Conservation (phyloP, 1,140 invertebrate species). For the Myzus persicae region DNA sequence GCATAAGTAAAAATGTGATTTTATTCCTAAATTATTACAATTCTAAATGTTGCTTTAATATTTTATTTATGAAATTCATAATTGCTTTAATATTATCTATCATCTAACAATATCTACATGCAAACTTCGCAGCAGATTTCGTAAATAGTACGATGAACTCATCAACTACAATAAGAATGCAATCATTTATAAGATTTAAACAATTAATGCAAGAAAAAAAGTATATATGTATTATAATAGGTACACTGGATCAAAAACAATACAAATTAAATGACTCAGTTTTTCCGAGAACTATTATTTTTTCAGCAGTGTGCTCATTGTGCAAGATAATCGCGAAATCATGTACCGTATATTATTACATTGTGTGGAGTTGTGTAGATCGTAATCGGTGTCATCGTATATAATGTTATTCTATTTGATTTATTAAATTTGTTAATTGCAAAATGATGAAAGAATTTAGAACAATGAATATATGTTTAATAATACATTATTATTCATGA, state of each 20-base stretch:
- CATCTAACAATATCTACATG: background rate
- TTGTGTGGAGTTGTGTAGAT: background rate
- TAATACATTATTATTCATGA: background rate
- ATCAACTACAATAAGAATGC: background rate
- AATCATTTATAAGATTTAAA: slow-evolving; percentile 5
- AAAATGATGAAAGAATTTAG: background rate
- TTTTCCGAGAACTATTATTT: slow-evolving; percentile 19
- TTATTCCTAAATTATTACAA: background rate
- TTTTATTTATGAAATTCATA: background rate
- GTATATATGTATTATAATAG: background rate
- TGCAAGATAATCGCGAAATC: slow-evolving; percentile 2
- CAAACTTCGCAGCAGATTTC: background rate
- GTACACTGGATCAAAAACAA: background rate
- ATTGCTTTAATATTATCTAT: background rate
- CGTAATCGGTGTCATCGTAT: background rate
- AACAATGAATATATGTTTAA: background rate
- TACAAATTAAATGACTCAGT: slow-evolving; percentile 4
- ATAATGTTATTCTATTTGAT: slow-evolving; percentile 16
- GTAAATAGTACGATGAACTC: slow-evolving; percentile 7
- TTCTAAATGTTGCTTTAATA: background rate
- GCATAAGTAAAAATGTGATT: background rate
- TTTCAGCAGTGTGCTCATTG: background rate
- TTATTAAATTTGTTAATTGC: slow-evolving; percentile 35
- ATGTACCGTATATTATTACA: slow-evolving; percentile 15
- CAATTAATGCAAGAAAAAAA: background rate